Evolutionary conservation across 2,113 vertebrate species (phyloP).

Genomic region (Parus major): DNA sequence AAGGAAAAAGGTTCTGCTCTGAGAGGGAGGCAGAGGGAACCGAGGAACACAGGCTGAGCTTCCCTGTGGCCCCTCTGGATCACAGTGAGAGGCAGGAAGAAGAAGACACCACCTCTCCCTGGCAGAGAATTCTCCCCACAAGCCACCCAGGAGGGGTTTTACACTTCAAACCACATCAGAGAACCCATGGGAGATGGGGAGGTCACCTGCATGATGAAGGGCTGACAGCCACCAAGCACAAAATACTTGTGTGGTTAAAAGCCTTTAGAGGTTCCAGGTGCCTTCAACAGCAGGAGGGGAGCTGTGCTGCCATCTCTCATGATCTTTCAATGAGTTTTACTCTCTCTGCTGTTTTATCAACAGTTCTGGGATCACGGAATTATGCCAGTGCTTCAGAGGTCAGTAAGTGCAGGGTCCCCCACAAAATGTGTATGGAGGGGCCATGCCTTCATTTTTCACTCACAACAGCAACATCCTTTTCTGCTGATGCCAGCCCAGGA

Average conservation of each 20-base stretch:
- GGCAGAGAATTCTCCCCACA: background rate
- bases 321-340: background rate
- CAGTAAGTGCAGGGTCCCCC: background rate
- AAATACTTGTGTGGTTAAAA: background rate
- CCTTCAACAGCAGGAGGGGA: background rate
- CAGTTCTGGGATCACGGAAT: background rate
- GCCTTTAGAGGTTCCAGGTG: background rate
- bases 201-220: background rate
- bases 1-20: fast-evolving
- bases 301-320: background rate
- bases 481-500: background rate
- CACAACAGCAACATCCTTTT: background rate
- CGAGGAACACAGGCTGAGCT: background rate
- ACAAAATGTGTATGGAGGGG: fast-evolving
- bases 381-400: background rate
- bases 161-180: fast-evolving
- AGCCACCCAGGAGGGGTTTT: background rate
- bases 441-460: background rate
- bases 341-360: background rate
- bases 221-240: background rate
- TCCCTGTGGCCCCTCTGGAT: background rate
- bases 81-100: constrained; percentile 4
- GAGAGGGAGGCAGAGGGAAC: background rate
- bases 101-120: background rate
- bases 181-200: background rate